Evolutionary conservation across 2,797 vertebrate species (phyloP).

Genomic region (Peromyscus eremicus): DNA sequence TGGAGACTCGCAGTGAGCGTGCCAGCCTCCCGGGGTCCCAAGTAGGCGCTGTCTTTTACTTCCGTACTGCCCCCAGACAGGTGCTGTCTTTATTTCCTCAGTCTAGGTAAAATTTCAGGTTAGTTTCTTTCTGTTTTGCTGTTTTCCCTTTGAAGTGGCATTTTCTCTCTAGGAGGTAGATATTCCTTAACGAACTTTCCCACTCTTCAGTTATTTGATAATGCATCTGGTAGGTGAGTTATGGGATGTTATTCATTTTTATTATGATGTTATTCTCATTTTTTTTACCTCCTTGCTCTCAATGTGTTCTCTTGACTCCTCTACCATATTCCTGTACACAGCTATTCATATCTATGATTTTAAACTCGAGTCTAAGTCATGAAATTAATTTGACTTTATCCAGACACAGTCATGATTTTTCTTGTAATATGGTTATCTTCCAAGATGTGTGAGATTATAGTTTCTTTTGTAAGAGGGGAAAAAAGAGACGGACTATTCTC

Average conservation of each 20-base stretch:
- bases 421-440: slow-evolving; percentile 27
- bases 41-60: not conserved
- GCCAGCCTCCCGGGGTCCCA: too few relatives aligned
- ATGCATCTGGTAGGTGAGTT: not conserved
- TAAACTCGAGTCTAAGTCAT: not conserved
- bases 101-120: not conserved
- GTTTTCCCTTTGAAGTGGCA: not conserved
- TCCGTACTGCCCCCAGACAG: not conserved
- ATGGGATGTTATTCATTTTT: not conserved
- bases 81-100: not conserved
- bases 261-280: not conserved
- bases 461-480: slow-evolving; percentile 9
- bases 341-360: not conserved
- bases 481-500: not conserved
- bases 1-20: not conserved
- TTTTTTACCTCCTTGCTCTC: not conserved
- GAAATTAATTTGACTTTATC: not conserved
- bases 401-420: slow-evolving; percentile 23
- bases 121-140: not conserved
- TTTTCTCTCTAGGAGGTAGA: not conserved
- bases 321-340: not conserved
- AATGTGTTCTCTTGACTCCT: not conserved
- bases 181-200: not conserved
- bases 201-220: rapidly evolving
- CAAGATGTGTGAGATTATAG: not conserved